A percentile compares a stretch with the other conserved stretches of the same genome.
These are phyloP conservation scores for Platyura marginata DNA, from an alignment of 1,140 invertebrate genomes.

Conservation along the genomic window DNA sequence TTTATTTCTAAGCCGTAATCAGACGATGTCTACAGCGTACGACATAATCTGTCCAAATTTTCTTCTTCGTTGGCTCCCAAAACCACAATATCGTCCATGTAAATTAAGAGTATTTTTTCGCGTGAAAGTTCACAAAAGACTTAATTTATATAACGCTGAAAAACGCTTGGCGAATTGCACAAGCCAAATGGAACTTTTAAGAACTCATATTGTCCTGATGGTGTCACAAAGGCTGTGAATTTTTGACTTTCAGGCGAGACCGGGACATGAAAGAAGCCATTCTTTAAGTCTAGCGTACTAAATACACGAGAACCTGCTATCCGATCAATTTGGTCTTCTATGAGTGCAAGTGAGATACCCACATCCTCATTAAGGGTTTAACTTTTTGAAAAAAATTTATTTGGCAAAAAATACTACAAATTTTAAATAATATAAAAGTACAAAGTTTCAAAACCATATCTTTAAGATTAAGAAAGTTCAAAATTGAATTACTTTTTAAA, in stretches of 20 bases:
- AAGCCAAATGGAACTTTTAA: conserved; percentile 28
- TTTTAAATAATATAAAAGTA: no score
- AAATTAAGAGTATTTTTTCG: conserved; percentile 5
- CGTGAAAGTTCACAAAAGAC: conserved; percentile 4
- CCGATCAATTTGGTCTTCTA: conserved; percentile 17
- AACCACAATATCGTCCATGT: conserved; percentile 7
- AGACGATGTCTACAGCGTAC: conserved; percentile 2
- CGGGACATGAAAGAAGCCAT: conserved; percentile 18
- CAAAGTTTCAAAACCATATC: no score
- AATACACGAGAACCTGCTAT: conserved; percentile 8
- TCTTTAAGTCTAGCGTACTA: conserved; percentile 13
- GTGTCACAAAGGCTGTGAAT: conserved; percentile 22
- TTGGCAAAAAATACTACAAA: no score
- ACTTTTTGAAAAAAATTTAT: no score
- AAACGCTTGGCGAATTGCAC: conserved; percentile 12
- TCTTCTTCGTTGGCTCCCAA: background rate
- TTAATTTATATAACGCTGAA: conserved; percentile 13
- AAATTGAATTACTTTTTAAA: no score
- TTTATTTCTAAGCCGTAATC: conserved; percentile 6
- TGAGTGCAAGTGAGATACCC: conserved; percentile 16
- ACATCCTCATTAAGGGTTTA: no score
- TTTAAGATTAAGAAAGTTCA: no score
- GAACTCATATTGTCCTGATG: conserved; percentile 23
- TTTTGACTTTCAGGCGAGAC: conserved; percentile 10
- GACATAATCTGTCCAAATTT: conserved; percentile 4